Base-by-base conservation (phyloP, 2,888 invertebrate species). In the Eucera pruinosa region DNA sequence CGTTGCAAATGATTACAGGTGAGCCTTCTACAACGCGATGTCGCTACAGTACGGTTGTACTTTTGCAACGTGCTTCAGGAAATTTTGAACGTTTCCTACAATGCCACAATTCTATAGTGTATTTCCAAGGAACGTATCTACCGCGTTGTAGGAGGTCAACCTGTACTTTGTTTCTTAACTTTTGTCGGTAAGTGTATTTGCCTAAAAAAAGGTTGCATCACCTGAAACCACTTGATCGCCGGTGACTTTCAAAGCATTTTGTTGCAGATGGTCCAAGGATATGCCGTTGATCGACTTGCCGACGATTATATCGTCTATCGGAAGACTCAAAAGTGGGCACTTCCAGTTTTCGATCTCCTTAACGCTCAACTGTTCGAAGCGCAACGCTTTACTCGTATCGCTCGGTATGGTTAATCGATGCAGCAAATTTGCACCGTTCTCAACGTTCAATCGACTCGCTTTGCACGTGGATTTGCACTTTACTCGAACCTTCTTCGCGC, bases 201-300 rank as follows among this genome's bases (percentile, higher is more conserved):
- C n/a, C n/a, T n/a, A n/a, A n/a, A n/a, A n/a, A n/a, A n/a, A n/a
- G n/a, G n/a, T n/a, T n/a, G n/a, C n/a, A n/a, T 86, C 85, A 84
- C 90, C 90, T 18, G 89, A 92, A 4, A 95, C 87, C 57, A 84
- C 81, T 89, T 95, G 95, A 82, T 93, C 86, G 1, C 93, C 94
- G 1, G 82, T 81, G 23, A 91, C 92, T 87, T 92, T 94, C 13
- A 95, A 87, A 0, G 93, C 91, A 78, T 93, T 92, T 62, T 93
- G 89, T 27, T 93, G 75, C 33, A 95, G 86, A 11, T 92, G 87
- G 0, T 88, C 80, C 81, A 95, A 91, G 65, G 90, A 89, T 3
- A 93, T 86, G 11, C 92, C 91, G 86, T 95, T 95, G 0, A 95
- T 86, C 13, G 88, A 90, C n/a, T 93, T 94, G 2, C 87, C 87